These are phyloP conservation scores for Andrena bucephala DNA, from an alignment of 2,888 invertebrate genomes.

Conservation along the genomic window DNA sequence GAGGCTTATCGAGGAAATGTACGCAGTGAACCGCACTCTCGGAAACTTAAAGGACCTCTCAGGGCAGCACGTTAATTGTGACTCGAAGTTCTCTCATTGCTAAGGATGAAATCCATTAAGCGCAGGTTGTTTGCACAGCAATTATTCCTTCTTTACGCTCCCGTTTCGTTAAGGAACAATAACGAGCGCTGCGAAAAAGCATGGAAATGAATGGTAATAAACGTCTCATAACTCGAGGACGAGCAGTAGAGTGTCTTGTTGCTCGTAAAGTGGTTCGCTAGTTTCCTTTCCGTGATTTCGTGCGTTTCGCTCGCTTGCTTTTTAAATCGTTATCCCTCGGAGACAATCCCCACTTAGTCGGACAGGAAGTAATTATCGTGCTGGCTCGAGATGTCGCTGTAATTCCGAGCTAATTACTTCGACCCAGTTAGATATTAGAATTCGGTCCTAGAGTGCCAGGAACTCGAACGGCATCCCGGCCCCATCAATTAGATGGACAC, in stretches of 20 bases:
- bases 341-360: neutral
- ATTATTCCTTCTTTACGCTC: slow-evolving; percentile 38
- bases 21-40: neutral
- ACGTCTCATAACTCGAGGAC: slow-evolving; percentile 23
- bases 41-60: slow-evolving; percentile 36
- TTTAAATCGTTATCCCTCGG: neutral
- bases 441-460: too few species aligned
- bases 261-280: neutral
- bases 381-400: neutral
- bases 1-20: slow-evolving; percentile 10
- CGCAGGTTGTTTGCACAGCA: slow-evolving; percentile 47
- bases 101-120: slow-evolving; percentile 62
- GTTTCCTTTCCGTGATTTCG: neutral
- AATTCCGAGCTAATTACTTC: neutral
- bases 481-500: too few species aligned
- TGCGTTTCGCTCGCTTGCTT: neutral
- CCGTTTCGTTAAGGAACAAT: slow-evolving; percentile 23
- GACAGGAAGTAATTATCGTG: neutral
- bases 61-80: slow-evolving; percentile 52
- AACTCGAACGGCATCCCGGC: too few species aligned
- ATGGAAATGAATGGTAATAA: slow-evolving; percentile 34
- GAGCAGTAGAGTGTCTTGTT: slow-evolving; percentile 11
- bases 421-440: too few species aligned
- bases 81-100: slow-evolving; percentile 37
- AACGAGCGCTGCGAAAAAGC: slow-evolving; percentile 1